Evolutionary conservation across 1,140 invertebrate genomes (phyloP).

Genomic region (Leptinotarsa lineolata): DNA sequence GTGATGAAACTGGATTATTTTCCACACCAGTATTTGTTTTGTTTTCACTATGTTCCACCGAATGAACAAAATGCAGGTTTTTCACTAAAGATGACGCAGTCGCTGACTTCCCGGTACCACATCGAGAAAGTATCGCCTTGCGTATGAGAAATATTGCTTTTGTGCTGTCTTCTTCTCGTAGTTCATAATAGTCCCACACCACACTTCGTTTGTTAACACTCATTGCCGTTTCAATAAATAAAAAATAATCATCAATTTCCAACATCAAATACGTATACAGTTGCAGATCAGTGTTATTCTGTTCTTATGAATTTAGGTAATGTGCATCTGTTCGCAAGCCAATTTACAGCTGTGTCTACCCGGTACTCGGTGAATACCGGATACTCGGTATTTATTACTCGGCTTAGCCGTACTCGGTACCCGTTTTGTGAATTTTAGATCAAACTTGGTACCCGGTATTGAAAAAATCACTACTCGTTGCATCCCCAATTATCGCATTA

Average conservation of each 20-base stretch:
- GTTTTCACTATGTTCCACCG: background rate
- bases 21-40: background rate
- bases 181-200: slow-evolving; percentile 6
- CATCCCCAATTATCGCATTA: background rate
- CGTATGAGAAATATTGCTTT: background rate
- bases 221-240: slow-evolving; percentile 7
- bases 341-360: slow-evolving; percentile 4
- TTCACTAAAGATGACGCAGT: background rate
- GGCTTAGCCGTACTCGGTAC: background rate
- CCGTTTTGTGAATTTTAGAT: slow-evolving; percentile 7
- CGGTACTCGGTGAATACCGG: slow-evolving; percentile 1
- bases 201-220: background rate
- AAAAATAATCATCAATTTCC: background rate
- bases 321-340: background rate
- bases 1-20: background rate
- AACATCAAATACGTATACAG: background rate
- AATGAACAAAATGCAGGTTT: background rate
- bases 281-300: background rate
- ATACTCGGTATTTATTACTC: background rate
- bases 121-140: background rate
- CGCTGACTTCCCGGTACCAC: background rate
- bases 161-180: slow-evolving; percentile 8
- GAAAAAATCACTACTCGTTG: background rate
- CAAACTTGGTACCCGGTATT: slow-evolving; percentile 12
- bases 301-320: background rate